Evolutionary conservation across 2,888 invertebrate species (phyloP), one percentile per base, ranked within the genome.

Genomic region (Callyntrura sp.): DNA sequence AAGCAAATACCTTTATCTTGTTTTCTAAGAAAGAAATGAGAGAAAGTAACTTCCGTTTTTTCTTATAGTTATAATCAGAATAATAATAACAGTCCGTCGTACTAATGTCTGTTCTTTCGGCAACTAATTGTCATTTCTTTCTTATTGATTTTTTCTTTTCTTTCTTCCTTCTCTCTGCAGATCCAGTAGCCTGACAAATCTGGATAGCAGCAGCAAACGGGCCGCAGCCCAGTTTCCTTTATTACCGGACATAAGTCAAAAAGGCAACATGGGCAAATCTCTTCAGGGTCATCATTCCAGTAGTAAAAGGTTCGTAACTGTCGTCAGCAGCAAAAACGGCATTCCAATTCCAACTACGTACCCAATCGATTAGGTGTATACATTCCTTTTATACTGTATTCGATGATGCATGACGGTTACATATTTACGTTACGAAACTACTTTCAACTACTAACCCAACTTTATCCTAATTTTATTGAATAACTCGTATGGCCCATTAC

Each of bases 171-270:
- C 8, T 81, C 57, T 62, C 9, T 79, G 17, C 85, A 90, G 90
- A 90, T 90, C 90, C 17, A 90, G 81, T 70, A 90, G 90, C 23
- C 85, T 90, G 20, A 55, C 90, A 68, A 90, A 90, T 81, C 90
- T 90, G 90, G 90, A 90, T 20, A 78, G 62, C 23, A 28, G 17
- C 25, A 62, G 85, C 48, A 79, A 70, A 55, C 68, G 85, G 17
- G 65, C 90, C 43, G 85, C 85, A 45, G 65, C 90, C 43, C 90
- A 85, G 81, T 85, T 90, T 48, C 90, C 90, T 70, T 70, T 85
- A 81, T 70, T 90, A 60, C 90, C 90, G 6, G 85, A 90, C 55
- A 85, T 90, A n/a, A 57, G 84, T 62, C 90, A 85, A 55, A 90
- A 81, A 81, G 81, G 85, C 35, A 90, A 81, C 73, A 90, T 90